Evolutionary conservation across 2,797 vertebrate species (phyloP).

Genomic region (Argya squamiceps): DNA sequence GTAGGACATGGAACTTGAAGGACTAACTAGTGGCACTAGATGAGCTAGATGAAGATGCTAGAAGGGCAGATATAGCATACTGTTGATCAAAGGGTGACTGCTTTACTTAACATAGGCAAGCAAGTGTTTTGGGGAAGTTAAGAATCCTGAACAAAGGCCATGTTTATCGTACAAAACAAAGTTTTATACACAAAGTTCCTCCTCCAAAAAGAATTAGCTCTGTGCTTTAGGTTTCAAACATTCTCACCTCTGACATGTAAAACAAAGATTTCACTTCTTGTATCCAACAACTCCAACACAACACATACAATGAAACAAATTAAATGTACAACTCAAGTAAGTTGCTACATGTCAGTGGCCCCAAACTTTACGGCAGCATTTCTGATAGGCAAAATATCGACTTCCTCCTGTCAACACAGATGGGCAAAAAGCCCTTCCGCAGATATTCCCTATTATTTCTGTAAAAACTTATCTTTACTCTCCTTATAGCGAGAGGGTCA

Average conservation of each 20-base stretch:
- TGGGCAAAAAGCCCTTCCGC: neutral
- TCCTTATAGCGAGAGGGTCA: neutral
- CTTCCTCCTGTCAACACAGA: neutral
- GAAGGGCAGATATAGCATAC: neutral
- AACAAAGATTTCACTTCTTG: neutral
- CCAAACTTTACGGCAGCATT: neutral
- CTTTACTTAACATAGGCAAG: neutral
- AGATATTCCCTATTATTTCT: conserved; percentile 46
- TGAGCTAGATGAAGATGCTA: neutral
- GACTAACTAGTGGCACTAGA: neutral
- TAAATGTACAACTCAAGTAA: neutral
- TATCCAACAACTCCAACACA: neutral
- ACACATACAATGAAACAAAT: neutral
- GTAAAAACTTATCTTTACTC: neutral
- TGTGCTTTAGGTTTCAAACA: neutral
- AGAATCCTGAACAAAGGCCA: neutral
- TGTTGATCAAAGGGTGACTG: neutral
- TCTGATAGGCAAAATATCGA: neutral
- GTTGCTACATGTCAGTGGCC: neutral
- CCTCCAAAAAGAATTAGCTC: neutral
- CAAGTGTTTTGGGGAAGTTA: neutral
- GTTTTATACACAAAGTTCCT: neutral
- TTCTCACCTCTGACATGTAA: neutral
- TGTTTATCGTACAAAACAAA: neutral
- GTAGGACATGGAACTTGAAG: neutral